Evolutionary conservation across 1,140 invertebrate species (phyloP).

Genomic region (Limonius californicus): DNA sequence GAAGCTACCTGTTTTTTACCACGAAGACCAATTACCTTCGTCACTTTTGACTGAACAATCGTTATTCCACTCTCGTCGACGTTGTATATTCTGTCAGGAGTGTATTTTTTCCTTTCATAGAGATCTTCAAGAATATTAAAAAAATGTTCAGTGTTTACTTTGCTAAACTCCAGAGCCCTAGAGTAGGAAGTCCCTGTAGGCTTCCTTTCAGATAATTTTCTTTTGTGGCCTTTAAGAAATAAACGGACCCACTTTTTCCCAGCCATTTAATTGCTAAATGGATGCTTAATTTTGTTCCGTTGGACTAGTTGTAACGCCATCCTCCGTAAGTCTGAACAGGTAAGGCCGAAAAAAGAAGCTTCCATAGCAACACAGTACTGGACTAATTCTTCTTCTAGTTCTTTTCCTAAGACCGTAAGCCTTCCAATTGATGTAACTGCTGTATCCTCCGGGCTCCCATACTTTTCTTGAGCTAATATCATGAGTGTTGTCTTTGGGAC

Average conservation of each 20-base stretch:
- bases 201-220: no score
- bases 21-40: conserved; percentile 47
- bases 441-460: background rate
- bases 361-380: background rate
- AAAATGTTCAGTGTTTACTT: background rate
- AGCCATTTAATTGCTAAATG: background rate
- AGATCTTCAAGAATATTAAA: background rate
- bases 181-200: no score
- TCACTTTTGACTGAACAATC: conserved; percentile 44
- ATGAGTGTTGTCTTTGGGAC: background rate
- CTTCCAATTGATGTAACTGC: background rate
- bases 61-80: conserved; percentile 18
- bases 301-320: no score
- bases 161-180: background rate
- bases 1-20: conserved; percentile 48
- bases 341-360: conserved; percentile 8
- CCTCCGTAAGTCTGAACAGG: background rate
- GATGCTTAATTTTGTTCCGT: no score
- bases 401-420: background rate
- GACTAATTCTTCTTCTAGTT: background rate
- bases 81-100: conserved; percentile 38
- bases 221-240: no score
- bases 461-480: background rate
- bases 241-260: no score
- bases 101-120: conserved; percentile 30